Evolutionary conservation across 1,140 invertebrate species (phyloP), one percentile per base, ranked within the genome.

Genomic region (Neomicropteryx cornuta): DNA sequence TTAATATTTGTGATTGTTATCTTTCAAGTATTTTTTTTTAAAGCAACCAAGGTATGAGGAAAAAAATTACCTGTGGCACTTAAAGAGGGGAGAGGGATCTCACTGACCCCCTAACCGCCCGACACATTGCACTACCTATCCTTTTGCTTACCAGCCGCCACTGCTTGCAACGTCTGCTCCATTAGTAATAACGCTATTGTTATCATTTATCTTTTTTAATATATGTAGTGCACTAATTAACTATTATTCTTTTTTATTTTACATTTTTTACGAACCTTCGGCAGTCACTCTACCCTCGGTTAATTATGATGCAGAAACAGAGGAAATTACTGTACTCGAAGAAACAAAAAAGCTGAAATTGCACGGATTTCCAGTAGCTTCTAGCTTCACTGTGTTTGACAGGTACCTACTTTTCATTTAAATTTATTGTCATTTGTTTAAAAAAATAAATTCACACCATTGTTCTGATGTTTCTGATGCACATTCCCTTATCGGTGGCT

Each of bases 311-410:
- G 45, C 64, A 35, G 76, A 79, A 52, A 76, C 75, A 33, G 74
- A 73, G 52, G 69, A 69, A 30, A 74, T 74, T 20, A 61, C 66
- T 41, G 70, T 77, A 29, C 60, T 77, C 62, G 49, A 66, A 33
- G 56, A 56, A 39, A 56, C 70, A 1, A 69, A 59, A 58, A 71
- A 56, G 18, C 52, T 87, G 38, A 65, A 68, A 31, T 40, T 86
- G 2, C 54, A 65, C 47, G 69, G 62, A 38, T 53, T 71, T 28
- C 77, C 82, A 30, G 68, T 81, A n/a, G 72, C 78, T 17, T 77
- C 75, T 33, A 83, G 81, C 30, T 83, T 81, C 68, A 73, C 75
- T 18, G 56, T 83, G 45, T 86, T 83, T 66, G 75, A 81, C 44
- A 64, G 79, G 77, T 81, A 60, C 67, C 66, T 71, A 42, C 43